Conservation (phyloP, 2,797 vertebrate genomes). For the Spondyliosoma cantharus region DNA sequence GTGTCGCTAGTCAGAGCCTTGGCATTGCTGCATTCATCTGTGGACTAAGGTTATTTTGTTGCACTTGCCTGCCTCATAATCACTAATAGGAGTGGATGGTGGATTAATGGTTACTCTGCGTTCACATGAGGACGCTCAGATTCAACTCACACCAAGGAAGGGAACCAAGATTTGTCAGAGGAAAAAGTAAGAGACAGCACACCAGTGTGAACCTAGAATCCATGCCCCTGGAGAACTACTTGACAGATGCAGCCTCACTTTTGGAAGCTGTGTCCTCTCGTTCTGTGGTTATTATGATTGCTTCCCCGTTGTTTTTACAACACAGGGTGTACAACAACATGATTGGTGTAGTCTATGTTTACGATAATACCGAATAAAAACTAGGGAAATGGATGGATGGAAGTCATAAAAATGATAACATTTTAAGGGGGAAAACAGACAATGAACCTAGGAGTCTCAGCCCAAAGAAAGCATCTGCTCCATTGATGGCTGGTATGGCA, state of each 20-base stretch:
- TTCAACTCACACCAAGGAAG: neutral
- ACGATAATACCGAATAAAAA: no score
- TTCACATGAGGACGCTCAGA: slow-evolving; percentile 1
- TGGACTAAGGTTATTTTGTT: neutral
- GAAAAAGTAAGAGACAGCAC: neutral
- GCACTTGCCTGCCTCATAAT: neutral
- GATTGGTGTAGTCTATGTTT: no score
- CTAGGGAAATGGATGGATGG: no score
- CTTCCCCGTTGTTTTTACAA: neutral
- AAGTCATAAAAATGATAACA: no score
- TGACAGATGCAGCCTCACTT: neutral
- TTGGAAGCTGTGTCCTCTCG: neutral
- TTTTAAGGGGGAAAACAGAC: no score
- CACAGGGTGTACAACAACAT: no score
- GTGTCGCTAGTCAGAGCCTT: slow-evolving; percentile 23
- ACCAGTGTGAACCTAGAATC: no score
- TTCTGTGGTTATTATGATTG: neutral
- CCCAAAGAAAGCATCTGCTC: no score
- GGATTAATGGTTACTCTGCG: neutral
- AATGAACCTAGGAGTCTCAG: no score
- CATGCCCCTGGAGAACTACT: neutral
- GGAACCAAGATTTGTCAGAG: neutral
- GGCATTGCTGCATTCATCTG: slow-evolving; percentile 13
- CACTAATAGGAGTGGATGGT: neutral
- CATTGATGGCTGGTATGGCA: no score